Evolutionary conservation across 1,140 invertebrate species (phyloP).

Genomic region (Pseudomyrmex sp.): DNA sequence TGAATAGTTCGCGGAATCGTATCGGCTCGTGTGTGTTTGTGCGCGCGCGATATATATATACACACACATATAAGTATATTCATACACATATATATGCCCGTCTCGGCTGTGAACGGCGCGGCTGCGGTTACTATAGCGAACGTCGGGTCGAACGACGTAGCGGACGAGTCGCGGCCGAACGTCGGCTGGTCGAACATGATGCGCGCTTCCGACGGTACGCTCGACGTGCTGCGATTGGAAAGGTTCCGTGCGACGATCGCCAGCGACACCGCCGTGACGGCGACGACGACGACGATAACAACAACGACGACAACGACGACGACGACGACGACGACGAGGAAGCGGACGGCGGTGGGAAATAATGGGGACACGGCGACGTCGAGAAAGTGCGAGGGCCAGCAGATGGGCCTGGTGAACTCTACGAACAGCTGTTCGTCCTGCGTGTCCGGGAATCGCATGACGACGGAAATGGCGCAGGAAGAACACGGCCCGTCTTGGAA

Average conservation of each 20-base stretch:
- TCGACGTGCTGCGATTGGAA: slow-evolving; percentile 38
- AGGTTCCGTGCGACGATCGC: slow-evolving; percentile 37
- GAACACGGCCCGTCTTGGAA: slow-evolving; percentile 83
- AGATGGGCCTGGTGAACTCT: slow-evolving; percentile 69
- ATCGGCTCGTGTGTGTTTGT: slow-evolving; percentile 44
- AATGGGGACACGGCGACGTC: slow-evolving; percentile 47
- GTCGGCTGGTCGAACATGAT: slow-evolving; percentile 62
- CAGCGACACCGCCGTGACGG: slow-evolving; percentile 39
- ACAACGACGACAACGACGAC: slow-evolving; percentile 27
- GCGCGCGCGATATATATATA: neutral
- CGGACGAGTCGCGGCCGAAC: slow-evolving; percentile 37
- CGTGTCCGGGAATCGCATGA: slow-evolving; percentile 63
- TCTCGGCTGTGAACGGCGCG: slow-evolving; percentile 60
- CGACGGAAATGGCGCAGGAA: slow-evolving; percentile 75
- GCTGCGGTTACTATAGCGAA: slow-evolving; percentile 27
- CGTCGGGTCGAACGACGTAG: slow-evolving; percentile 32
- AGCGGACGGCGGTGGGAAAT: neutral
- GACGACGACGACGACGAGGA: slow-evolving; percentile 67
- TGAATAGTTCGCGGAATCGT: slow-evolving; percentile 17
- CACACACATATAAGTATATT: neutral
- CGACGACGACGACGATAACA: neutral
- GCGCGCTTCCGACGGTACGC: slow-evolving; percentile 53
- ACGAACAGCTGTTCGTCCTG: slow-evolving; percentile 80
- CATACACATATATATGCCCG: slow-evolving; percentile 28
- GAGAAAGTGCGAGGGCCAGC: slow-evolving; percentile 74